These are phyloP conservation scores for Mesoclemmys tuberculata DNA, from an alignment of 2,113 vertebrate species.

Conservation along the genomic window DNA sequence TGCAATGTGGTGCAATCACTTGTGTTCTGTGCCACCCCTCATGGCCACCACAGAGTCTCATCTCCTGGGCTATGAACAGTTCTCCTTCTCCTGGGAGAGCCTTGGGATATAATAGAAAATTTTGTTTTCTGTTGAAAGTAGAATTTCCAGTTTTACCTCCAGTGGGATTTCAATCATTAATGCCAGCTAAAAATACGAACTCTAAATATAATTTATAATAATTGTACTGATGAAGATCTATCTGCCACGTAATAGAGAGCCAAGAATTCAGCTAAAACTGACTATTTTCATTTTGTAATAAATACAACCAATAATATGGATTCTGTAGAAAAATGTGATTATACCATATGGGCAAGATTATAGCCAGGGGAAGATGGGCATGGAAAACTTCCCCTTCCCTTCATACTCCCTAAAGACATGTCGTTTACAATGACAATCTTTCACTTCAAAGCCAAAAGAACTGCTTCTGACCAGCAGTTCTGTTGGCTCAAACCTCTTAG, in stretches of 20 bases:
- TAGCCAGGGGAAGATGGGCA: background rate
- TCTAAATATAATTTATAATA: background rate
- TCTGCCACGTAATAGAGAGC: background rate
- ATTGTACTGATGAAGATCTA: background rate
- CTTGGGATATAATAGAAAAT: background rate
- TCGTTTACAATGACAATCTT: background rate
- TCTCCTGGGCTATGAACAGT: background rate
- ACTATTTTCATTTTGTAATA: background rate
- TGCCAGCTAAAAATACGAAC: background rate
- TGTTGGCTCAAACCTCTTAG: background rate
- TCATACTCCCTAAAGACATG: accelerated
- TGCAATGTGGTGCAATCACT: accelerated
- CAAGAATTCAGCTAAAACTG: background rate
- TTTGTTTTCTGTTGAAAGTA: accelerated
- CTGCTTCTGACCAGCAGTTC: background rate
- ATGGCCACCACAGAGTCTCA: background rate
- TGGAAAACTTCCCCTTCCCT: background rate
- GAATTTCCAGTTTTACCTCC: background rate
- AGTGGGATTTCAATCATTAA: background rate
- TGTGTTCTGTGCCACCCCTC: accelerated
- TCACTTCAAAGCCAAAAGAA: background rate
- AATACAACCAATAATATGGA: background rate
- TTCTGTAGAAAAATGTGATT: background rate
- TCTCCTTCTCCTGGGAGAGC: background rate
- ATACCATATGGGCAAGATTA: background rate